phyloP scores from a whole-genome alignment of 1,140 invertebrate species.

The Zaprionus tsacasi region DNA sequence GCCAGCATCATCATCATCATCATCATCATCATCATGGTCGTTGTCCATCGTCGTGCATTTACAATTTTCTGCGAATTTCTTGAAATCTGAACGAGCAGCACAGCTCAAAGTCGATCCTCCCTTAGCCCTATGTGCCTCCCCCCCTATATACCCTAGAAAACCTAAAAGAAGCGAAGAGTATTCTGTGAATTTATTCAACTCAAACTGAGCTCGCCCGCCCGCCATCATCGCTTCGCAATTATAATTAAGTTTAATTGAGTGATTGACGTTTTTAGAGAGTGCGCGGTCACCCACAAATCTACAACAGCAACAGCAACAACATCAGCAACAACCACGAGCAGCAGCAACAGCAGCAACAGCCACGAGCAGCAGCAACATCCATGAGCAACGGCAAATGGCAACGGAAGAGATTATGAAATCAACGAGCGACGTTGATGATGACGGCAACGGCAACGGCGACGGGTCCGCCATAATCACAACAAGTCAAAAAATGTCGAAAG shows the following conservation, averaged over 20 bases:
- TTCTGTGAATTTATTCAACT: conserved; percentile 58
- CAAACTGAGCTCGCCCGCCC: conserved; percentile 48
- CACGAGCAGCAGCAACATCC: conserved; percentile 9
- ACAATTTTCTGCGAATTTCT: conserved; percentile 82
- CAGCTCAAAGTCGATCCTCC: conserved; percentile 34
- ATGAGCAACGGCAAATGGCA: conserved; percentile 35
- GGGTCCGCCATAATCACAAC: conserved; percentile 70
- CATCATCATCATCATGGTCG: conserved; percentile 27
- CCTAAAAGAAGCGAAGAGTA: neutral
- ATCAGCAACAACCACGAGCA: conserved; percentile 34
- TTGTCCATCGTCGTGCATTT: conserved; percentile 68
- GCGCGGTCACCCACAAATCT: conserved; percentile 80
- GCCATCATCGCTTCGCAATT: conserved; percentile 82
- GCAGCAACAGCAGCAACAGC: conserved; percentile 16
- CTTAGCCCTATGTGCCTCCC: neutral
- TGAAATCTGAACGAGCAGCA: conserved; percentile 68
- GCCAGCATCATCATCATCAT: conserved; percentile 31
- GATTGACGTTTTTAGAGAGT: conserved; percentile 82
- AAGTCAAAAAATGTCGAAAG: conserved; percentile 70
- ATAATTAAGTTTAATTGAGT: conserved; percentile 83
- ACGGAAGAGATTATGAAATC: conserved; percentile 77
- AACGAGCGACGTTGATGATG: conserved; percentile 49
- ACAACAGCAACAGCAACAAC: conserved; percentile 54
- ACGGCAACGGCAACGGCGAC: conserved; percentile 34
- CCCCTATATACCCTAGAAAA: too few relatives aligned